Conservation (phyloP, 2,113 vertebrate species). For the Notechis scutatus region DNA sequence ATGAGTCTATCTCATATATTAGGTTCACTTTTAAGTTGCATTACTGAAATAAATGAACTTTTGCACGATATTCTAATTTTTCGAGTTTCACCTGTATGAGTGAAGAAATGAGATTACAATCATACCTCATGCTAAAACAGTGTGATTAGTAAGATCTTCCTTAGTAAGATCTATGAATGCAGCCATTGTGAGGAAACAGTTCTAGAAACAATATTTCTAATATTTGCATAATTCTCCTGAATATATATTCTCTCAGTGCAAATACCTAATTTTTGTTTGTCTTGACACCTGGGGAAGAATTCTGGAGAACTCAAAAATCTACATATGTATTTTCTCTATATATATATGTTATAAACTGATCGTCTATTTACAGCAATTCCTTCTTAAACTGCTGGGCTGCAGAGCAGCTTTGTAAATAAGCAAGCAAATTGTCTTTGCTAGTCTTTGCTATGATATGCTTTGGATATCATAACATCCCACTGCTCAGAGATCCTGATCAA, state of each 20-base stretch:
- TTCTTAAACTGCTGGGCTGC: conserved; percentile 33
- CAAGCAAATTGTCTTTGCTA: neutral
- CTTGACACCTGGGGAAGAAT: neutral
- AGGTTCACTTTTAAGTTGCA: no score
- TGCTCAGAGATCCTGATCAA: neutral
- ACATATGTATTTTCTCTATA: neutral
- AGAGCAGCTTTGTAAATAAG: neutral
- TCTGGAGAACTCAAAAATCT: neutral
- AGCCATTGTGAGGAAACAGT: neutral
- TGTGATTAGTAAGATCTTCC: no score
- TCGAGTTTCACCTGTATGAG: no score
- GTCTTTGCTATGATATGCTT: neutral
- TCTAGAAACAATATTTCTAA: neutral
- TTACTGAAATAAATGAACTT: no score
- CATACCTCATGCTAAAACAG: neutral
- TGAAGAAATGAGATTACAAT: neutral
- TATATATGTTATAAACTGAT: no score
- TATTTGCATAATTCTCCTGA: neutral
- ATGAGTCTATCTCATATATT: no score
- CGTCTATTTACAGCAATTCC: conserved; percentile 54
- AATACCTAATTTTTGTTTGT: neutral
- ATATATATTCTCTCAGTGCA: neutral
- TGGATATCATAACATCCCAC: neutral
- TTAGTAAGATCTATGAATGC: neutral
- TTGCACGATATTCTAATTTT: no score